Base-by-base conservation (phyloP, 2,113 vertebrate species). In the Lynx canadensis region DNA sequence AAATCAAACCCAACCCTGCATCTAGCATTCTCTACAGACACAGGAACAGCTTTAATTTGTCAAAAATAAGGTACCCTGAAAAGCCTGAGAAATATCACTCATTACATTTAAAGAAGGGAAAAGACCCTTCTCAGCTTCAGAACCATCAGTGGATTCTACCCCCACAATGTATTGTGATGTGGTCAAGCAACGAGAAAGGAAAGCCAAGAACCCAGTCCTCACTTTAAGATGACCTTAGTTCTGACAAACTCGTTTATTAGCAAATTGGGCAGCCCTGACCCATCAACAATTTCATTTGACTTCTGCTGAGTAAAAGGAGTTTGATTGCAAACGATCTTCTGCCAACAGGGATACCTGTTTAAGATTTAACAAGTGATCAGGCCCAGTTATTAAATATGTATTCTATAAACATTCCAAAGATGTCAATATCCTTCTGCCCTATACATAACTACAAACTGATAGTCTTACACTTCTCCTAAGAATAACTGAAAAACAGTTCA, bases 321-420 rank as follows among this genome's bases (percentile, higher is more conserved):
- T 92, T 83, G 48, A 87, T 27, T 69, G 14, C 38, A 95, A 89
- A 95, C 82, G 45, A 94, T 68, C 89, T 91, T 83, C 86, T 85
- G 50, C 45, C 68, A 85, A 91, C 31, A 65, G 38, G 36, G 14
- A 97, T 50, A 85, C 23, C 31, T 78, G 66, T 33, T 74, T 86
- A 83, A 96, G 82, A 65, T 68, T 97, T 91, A 85, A 87, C 27
- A 97, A 95, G 31, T 57, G 4, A 74, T 95, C 73, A 55, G 36
- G 12, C 27, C 73, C 41, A 81, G 12, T 90, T 76, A 93, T 69
- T 83, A 91, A 95, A 89, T 38, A 94, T 12, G 29, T 52, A 76
- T 73, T 60, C 63, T 92, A n/a, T 88, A 93, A 97, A 89, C 10
- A 93, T 71, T 93, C 95, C 65, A 83, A 73, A 97, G 88, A 65